These are phyloP conservation scores for Cisticola juncidis DNA, from an alignment of 2,113 vertebrate species.

Conservation along the genomic window DNA sequence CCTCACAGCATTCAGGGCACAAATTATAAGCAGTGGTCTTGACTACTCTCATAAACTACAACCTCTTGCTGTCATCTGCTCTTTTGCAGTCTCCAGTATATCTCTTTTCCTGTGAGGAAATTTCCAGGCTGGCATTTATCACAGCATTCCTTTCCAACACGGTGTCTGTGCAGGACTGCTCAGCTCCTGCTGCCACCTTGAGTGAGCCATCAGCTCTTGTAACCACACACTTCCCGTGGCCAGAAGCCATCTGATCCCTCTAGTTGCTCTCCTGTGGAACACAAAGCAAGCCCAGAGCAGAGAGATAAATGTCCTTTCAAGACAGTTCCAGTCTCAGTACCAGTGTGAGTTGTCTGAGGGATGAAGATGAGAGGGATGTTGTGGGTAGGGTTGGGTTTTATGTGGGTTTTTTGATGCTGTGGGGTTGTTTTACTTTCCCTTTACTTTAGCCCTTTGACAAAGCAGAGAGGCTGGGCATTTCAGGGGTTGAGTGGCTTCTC, in stretches of 20 bases:
- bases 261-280: not conserved
- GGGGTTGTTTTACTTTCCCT: not conserved
- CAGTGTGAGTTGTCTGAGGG: not conserved
- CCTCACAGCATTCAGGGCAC: not conserved
- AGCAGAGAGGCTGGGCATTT: not conserved
- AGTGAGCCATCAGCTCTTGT: not conserved
- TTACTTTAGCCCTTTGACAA: not conserved
- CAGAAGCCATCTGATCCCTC: not conserved
- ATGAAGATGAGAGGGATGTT: not conserved
- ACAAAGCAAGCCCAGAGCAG: not conserved
- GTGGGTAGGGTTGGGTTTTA: not conserved
- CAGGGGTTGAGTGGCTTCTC: not conserved
- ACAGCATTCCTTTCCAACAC: rapidly evolving
- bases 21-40: not conserved
- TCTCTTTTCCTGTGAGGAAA: not conserved
- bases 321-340: not conserved
- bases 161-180: not conserved
- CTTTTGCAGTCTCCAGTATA: not conserved
- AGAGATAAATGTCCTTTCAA: not conserved
- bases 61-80: not conserved
- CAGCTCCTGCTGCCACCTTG: not conserved
- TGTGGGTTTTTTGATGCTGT: not conserved
- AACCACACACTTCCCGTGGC: not conserved
- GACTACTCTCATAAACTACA: not conserved
- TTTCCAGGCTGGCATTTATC: not conserved